phyloP scores from a whole-genome alignment of 1,140 invertebrate species.

The Ceratina calcarata region DNA sequence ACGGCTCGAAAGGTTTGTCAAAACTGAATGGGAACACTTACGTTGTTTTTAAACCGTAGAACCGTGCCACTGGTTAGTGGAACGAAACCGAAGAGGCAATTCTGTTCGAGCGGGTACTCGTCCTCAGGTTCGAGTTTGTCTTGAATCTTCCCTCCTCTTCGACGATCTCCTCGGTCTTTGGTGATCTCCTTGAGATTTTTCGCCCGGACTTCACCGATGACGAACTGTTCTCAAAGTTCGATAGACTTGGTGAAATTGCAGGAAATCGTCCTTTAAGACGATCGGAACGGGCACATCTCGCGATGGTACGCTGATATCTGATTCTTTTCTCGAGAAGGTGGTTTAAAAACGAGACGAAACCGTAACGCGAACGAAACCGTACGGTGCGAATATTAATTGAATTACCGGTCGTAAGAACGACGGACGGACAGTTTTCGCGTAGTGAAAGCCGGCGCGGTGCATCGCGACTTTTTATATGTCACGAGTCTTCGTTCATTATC shows the following conservation, averaged over 20 bases:
- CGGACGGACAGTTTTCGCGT: constrained; percentile 22
- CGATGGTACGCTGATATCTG: not conserved
- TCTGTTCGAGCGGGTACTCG: not conserved
- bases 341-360: not conserved
- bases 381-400: not conserved
- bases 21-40: constrained; percentile 11
- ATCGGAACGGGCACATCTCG: constrained; percentile 9
- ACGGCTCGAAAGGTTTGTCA: too few relatives aligned
- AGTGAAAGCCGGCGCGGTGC: constrained; percentile 1
- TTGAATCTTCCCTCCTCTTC: not conserved
- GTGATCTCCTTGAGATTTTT: too few relatives aligned
- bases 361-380: not conserved
- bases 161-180: too few relatives aligned
- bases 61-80: not conserved
- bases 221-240: not conserved
- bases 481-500: constrained; percentile 36
- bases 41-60: constrained; percentile 14
- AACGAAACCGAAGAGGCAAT: not conserved
- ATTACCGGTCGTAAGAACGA: not conserved
- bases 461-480: constrained; percentile 26
- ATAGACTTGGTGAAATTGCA: not conserved
- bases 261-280: not conserved
- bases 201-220: too few relatives aligned
- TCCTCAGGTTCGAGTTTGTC: not conserved
- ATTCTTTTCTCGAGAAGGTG: not conserved